Conservation (phyloP, 2,113 vertebrate genomes). For the Galbula dea region DNA sequence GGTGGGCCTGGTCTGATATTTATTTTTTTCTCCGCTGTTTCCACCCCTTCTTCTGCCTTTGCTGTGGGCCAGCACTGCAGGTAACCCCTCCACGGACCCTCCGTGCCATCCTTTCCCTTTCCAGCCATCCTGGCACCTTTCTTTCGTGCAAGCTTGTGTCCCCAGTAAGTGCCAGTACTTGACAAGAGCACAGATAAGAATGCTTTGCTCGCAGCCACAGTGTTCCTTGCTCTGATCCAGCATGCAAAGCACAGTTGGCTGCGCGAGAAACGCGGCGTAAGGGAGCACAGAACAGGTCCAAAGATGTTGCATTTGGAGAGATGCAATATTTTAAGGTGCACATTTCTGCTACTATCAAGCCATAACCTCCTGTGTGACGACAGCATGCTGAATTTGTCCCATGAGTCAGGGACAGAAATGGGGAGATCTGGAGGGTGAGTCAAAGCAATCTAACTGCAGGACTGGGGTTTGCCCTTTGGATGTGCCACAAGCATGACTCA, state of each 20-base stretch:
- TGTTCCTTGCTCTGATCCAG: too few relatives aligned
- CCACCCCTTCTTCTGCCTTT: too few relatives aligned
- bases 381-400: neutral
- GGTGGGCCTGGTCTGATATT: rapidly evolving
- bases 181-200: too few relatives aligned
- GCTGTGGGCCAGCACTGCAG: neutral
- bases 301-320: rapidly evolving
- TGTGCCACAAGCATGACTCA: rapidly evolving
- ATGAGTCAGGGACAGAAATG: neutral
- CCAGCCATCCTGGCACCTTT: neutral
- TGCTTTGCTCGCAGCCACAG: neutral
- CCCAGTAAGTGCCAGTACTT: neutral
- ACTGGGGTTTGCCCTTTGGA: neutral
- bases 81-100: neutral
- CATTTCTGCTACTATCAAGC: rapidly evolving
- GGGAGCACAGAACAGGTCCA: too few relatives aligned
- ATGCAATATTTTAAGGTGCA: rapidly evolving
- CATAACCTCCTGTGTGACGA: rapidly evolving
- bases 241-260: neutral
- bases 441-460: neutral
- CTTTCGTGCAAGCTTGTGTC: too few relatives aligned
- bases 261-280: rapidly evolving
- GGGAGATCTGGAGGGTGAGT: neutral
- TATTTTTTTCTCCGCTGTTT: neutral
- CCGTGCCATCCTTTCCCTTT: too few relatives aligned